A percentile compares a stretch with the other conserved stretches of the same genome.
Conservation (phyloP, 2,888 invertebrate genomes). For the Pristionchus mayeri region DNA sequence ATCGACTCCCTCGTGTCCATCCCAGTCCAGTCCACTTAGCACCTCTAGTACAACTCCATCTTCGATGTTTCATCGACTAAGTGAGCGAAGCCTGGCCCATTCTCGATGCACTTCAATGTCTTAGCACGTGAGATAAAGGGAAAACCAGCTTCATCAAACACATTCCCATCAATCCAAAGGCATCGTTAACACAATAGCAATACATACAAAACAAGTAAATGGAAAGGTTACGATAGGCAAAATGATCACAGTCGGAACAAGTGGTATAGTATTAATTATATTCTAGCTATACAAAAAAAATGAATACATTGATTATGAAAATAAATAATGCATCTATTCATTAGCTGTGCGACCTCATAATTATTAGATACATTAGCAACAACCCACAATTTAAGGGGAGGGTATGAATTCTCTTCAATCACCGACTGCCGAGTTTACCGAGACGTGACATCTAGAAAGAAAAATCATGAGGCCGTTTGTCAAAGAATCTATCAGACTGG, state of each 20-base stretch:
- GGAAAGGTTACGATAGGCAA: constrained; percentile 5
- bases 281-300: not conserved
- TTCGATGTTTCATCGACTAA: not conserved
- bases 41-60: not conserved
- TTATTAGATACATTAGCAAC: constrained; percentile 18
- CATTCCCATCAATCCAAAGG: not conserved
- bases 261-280: not conserved
- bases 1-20: not conserved
- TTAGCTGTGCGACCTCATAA: not conserved
- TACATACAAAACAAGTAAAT: not conserved
- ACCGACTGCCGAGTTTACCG: not conserved
- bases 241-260: not conserved
- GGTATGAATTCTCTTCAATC: not conserved
- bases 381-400: not conserved
- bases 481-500: no score
- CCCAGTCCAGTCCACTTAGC: no score
- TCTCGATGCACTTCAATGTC: not conserved
- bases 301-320: not conserved
- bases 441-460: not conserved
- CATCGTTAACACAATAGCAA: not conserved
- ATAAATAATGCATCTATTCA: constrained; percentile 6
- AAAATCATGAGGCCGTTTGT: no score
- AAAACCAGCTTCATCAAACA: not conserved
- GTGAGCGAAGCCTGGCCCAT: no score
- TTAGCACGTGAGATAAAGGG: not conserved